Evolutionary conservation across 1,140 invertebrate genomes (phyloP), one percentile per base, ranked within the genome.

Genomic region (Ruditapes philippinarum): DNA sequence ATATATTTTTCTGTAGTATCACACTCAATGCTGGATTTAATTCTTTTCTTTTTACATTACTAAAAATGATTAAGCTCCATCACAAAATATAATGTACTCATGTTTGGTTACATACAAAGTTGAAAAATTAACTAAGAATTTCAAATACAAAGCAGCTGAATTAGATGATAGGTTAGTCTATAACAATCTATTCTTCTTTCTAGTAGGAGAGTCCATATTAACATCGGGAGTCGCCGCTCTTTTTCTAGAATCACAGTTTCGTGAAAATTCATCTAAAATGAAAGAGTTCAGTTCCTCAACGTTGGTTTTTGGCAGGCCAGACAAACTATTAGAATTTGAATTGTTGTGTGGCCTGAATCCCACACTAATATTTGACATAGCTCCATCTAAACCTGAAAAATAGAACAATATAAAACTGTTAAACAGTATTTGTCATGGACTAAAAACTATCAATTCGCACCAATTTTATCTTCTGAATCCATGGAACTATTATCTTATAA

Each of bases 251-350:
- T 95, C 96, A 92, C 89, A 91, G 91, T 98, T 97, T 81, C 97
- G 96, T 83, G 97, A 97, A 93, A 97, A 97, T 96, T 98, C 97
- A 92, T 97, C 97, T 92, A 97, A 97, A 94, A 98, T 97, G 95
- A 98, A 98, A 90, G 97, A 96, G 95, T 97, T 97, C 85, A 98
- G 95, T 94, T 98, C 97, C 42, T 97, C 96, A 28, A 96, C 92
- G 87, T 92, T 91, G 88, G 91, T 92, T 89, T 92, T 91, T 68
- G 88, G 38, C 54, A 82, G 60, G 81, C 78, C 84, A 78, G 65
- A 51, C n/a, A 88, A 70, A 60, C 89, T 33, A 45, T 80, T 42
- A 54, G 81, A 57, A 51, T 88, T 79, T 88, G 88, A 70, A 70
- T 82, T 73, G 74, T 83, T 91, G 0, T 91, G 89, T 60, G 92